These are phyloP conservation scores for Liasis olivaceus DNA, from an alignment of 2,797 vertebrate genomes.

Conservation along the genomic window DNA sequence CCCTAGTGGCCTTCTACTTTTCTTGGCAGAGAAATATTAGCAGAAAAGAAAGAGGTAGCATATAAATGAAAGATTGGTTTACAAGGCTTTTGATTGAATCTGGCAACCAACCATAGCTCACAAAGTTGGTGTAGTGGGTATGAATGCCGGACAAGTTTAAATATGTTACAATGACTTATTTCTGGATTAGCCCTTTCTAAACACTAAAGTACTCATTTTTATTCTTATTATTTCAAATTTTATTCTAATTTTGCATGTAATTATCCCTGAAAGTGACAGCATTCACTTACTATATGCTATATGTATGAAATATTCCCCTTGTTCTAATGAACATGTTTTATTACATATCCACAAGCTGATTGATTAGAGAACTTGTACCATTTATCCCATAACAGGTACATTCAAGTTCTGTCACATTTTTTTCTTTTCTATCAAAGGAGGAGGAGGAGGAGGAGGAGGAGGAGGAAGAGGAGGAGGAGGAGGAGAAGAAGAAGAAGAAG, in stretches of 20 bases:
- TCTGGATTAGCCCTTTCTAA: not conserved
- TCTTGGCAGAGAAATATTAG: conserved; percentile 1
- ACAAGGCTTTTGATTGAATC: not conserved
- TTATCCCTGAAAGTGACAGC: not conserved
- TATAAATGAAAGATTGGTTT: conserved; percentile 4
- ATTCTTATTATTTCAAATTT: not conserved
- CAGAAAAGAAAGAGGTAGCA: not conserved
- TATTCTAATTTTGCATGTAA: not conserved
- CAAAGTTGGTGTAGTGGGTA: not conserved
- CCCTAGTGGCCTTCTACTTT: not conserved
- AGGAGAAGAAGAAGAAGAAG: too few species aligned
- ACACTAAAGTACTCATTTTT: not conserved
- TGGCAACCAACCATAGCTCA: rapidly evolving
- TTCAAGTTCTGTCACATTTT: not conserved
- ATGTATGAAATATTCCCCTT: not conserved
- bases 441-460: not conserved
- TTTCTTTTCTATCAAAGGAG: not conserved
- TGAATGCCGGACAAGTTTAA: not conserved
- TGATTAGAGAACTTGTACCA: not conserved
- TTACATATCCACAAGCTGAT: not conserved
- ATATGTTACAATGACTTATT: not conserved
- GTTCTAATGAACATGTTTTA: not conserved
- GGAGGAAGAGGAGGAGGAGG: not conserved
- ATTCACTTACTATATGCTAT: not conserved
- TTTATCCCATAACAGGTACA: not conserved